Conservation (phyloP, 2,797 vertebrate species). For the Pseudopleuronectes americanus region DNA sequence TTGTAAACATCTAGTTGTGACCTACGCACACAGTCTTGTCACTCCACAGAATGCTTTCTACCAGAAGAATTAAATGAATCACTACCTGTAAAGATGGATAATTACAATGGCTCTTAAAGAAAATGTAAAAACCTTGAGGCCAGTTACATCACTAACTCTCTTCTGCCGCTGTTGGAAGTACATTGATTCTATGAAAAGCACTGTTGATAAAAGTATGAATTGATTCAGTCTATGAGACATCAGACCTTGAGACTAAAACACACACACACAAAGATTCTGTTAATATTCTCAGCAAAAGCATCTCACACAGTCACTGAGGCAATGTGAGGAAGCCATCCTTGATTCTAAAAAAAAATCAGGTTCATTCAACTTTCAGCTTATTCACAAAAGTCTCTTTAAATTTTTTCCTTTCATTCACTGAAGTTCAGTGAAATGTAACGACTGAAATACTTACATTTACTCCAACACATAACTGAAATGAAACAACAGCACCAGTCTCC, state of each 20-base stretch:
- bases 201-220: slow-evolving; percentile 15
- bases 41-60: neutral
- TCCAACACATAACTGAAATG: neutral
- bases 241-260: neutral
- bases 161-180: neutral
- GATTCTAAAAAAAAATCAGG: slow-evolving; percentile 3
- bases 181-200: slow-evolving; percentile 14
- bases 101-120: neutral
- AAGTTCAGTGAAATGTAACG: slow-evolving; percentile 2
- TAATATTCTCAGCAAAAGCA: slow-evolving; percentile 14
- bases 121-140: neutral
- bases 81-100: too few species aligned
- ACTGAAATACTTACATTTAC: neutral
- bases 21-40: neutral
- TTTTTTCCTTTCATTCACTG: slow-evolving; percentile 9
- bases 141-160: too few species aligned
- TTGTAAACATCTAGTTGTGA: too few species aligned
- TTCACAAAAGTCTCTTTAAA: slow-evolving; percentile 6
- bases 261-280: slow-evolving; percentile 11
- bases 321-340: slow-evolving; percentile 5
- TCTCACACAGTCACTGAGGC: neutral
- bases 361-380: slow-evolving; percentile 28
- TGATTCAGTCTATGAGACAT: slow-evolving; percentile 2
- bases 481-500: neutral
- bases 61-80: neutral